Conservation (phyloP, 2,113 vertebrate species). For the Spea multiplicata region DNA sequence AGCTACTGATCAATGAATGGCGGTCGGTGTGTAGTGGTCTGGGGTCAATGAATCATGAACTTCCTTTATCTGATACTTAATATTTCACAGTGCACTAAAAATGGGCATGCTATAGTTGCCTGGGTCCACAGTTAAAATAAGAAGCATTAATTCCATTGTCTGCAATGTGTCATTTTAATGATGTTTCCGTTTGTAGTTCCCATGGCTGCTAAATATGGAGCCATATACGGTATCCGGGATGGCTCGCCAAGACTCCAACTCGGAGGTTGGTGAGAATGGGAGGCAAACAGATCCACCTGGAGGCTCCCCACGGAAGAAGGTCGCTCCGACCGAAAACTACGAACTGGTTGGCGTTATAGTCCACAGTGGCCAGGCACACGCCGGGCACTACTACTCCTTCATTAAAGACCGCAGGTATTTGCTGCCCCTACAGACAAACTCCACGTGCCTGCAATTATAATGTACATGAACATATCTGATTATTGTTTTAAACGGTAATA, state of each 20-base stretch:
- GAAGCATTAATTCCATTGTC: no score
- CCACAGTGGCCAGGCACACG: constrained; percentile 95
- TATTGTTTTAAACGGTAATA: no score
- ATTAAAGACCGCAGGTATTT: constrained; percentile 92
- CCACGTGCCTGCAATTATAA: no score
- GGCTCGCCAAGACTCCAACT: constrained; percentile 92
- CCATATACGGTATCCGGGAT: constrained; percentile 96
- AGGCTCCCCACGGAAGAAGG: constrained; percentile 93
- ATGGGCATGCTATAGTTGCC: no score
- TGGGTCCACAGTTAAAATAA: no score
- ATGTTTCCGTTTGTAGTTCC: constrained; percentile 73
- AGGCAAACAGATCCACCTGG: constrained; percentile 76
- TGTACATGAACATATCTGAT: no score
- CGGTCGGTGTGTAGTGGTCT: no score
- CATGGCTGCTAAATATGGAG: constrained; percentile 98
- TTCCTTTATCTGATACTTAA: no score
- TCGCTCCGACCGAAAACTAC: constrained; percentile 96
- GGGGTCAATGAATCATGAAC: no score
- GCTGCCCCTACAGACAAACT: neutral
- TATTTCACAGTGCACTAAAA: no score
- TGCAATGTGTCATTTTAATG: neutral
- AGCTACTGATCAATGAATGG: no score
- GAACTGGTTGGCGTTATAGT: constrained; percentile 96
- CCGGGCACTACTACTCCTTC: constrained; percentile 97
- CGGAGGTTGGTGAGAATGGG: constrained; percentile 82